Base-by-base conservation (phyloP, 2,888 invertebrate genomes). In the Scaptomyza polygonia region DNA sequence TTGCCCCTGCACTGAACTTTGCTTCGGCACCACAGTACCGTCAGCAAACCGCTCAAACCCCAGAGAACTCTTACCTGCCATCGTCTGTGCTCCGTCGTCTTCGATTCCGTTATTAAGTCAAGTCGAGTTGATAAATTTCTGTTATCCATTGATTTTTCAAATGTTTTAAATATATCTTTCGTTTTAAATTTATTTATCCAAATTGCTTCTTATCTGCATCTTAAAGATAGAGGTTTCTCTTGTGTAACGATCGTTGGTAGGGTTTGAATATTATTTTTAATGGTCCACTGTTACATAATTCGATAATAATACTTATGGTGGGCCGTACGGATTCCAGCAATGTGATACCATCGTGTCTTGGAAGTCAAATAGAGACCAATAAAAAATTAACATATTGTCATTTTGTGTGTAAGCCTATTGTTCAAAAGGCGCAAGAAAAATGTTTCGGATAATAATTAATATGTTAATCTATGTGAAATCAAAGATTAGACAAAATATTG, bases 401-500 rank as follows among this genome's bases (percentile, higher is more conserved):
- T 62, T n/a, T 65, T 42, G 34, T 43, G 45, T 51, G 68, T 64
- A 63, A 36, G 49, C 36, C 42, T 45, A 49, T 55, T 62, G 58
- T 63, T 66, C 52, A 55, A 75, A 65, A 66, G 68, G 56, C 61
- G 51, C 72, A 63, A 83, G 67, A 68, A 65, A 66, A 81, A 68
- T 39, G 66, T 78, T 78, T 80, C 86, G 65, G 74, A 78, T 81
- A 72, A 81, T 88, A 87, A 85, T 88, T 85, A 88, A 85, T 85
- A 88, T 85, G 85, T 85, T 85, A 85, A 85, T 85, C 72, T 79
- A 75, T 73, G 78, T 84, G 82, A 87, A 85, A 79, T 82, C 87
- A 85, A 88, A 88, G 88, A 87, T 87, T 85, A 81, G 88, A 88
- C 88, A 88, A 88, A 85, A 86, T 88, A 84, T 88, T 85, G 87